phyloP scores from a whole-genome alignment of 2,113 vertebrate genomes.

The Hoplias malabaricus region DNA sequence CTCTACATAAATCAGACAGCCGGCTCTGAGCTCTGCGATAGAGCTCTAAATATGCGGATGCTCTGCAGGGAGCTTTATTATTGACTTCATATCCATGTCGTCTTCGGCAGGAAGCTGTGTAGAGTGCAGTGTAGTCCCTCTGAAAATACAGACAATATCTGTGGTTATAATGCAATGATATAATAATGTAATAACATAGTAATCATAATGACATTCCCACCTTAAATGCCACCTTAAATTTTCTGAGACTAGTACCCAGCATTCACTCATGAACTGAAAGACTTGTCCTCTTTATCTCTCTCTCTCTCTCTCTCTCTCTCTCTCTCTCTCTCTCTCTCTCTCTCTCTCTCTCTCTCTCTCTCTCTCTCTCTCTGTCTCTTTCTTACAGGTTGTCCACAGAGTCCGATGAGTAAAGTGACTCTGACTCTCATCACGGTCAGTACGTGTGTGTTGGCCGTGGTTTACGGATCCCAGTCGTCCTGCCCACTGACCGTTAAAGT shows the following conservation, averaged over 20 bases:
- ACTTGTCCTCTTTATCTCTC: slow-evolving; percentile 25
- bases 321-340: slow-evolving; percentile 18
- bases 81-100: background rate
- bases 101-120: background rate
- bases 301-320: background rate
- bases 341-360: slow-evolving; percentile 30
- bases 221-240: no score
- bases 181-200: background rate
- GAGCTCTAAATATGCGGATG: slow-evolving; percentile 11
- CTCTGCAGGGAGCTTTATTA: slow-evolving; percentile 1
- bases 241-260: no score
- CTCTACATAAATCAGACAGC: slow-evolving; percentile 27
- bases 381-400: slow-evolving; percentile 86
- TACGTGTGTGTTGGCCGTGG: slow-evolving; percentile 92
- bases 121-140: background rate
- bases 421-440: slow-evolving; percentile 93
- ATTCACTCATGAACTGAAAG: no score
- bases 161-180: background rate
- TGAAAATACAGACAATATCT: background rate
- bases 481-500: slow-evolving; percentile 96
- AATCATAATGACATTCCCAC: no score
- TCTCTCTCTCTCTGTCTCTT: background rate
- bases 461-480: slow-evolving; percentile 91
- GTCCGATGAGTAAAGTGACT: slow-evolving; percentile 92
- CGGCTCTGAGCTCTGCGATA: background rate